phyloP scores from a whole-genome alignment of 2,888 invertebrate species.

The Laspeyria flexula region DNA sequence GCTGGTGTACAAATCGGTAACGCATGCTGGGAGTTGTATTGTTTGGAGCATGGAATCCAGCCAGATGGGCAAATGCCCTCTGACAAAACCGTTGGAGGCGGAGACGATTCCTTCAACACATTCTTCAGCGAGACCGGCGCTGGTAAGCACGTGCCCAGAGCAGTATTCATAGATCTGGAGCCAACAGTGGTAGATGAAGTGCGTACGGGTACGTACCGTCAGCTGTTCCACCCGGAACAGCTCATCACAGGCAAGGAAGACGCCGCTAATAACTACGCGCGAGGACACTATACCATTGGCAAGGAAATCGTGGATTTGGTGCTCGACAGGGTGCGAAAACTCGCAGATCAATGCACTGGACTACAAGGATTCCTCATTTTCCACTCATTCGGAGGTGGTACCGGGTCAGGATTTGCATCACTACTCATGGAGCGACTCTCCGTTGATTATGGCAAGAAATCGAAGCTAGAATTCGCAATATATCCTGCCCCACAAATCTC shows the following conservation, averaged over 20 bases:
- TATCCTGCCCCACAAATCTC: constrained; percentile 97
- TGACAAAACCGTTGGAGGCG: constrained; percentile 92
- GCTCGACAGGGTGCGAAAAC: constrained; percentile 93
- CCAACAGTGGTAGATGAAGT: constrained; percentile 98
- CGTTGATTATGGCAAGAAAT: constrained; percentile 98
- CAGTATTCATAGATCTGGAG: constrained; percentile 97
- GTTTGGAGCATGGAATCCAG: constrained; percentile 93
- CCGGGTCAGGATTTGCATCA: constrained; percentile 97
- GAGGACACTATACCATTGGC: constrained; percentile 98
- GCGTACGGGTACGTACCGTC: constrained; percentile 96
- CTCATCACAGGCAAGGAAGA: constrained; percentile 98
- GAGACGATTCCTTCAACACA: constrained; percentile 97
- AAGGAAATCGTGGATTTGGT: constrained; percentile 97
- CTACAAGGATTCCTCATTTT: constrained; percentile 97
- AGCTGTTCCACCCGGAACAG: constrained; percentile 98
- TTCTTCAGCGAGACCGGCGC: constrained; percentile 97
- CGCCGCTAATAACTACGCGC: constrained; percentile 98
- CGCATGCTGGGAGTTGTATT: constrained; percentile 95
- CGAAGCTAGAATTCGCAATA: constrained; percentile 97
- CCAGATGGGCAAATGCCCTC: constrained; percentile 95
- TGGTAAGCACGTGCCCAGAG: constrained; percentile 97
- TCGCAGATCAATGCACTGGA: constrained; percentile 96
- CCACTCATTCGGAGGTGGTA: constrained; percentile 97
- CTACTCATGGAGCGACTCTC: constrained; percentile 97
- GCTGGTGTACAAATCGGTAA: constrained; percentile 94